A percentile compares a stretch with the other conserved stretches of the same genome.
phyloP scores from a whole-genome alignment of 1,140 invertebrate genomes.

The Melanaphis sacchari region DNA sequence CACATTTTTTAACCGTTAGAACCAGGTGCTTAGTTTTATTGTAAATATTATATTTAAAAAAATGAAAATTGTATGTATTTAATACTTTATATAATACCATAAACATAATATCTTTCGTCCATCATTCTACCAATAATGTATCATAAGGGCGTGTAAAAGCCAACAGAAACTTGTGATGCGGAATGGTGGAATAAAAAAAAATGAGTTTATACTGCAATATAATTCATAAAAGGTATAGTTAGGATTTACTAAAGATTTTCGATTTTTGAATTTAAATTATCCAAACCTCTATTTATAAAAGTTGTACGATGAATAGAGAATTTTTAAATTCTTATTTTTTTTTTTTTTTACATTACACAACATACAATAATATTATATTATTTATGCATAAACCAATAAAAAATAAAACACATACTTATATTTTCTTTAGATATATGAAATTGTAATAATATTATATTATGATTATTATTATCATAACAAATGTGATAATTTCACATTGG shows the following conservation, averaged over 20 bases:
- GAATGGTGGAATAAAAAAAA: neutral
- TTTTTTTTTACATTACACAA: neutral
- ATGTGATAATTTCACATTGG: neutral
- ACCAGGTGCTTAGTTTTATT: constrained; percentile 3
- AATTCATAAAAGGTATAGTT: neutral
- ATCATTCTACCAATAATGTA: neutral
- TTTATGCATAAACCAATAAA: neutral
- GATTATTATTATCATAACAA: neutral
- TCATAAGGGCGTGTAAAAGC: neutral
- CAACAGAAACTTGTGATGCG: neutral
- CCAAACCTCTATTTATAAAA: neutral
- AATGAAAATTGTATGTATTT: neutral
- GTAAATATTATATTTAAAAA: neutral
- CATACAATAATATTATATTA: neutral
- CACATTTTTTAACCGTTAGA: neutral
- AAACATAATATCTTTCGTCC: neutral
- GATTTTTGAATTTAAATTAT: neutral
- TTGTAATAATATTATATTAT: neutral
- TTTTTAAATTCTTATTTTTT: neutral
- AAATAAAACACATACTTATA: no score
- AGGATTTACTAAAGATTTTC: neutral
- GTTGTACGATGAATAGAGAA: neutral
- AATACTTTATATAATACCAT: neutral
- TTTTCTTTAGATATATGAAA: neutral
- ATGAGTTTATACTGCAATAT: neutral